A percentile compares a stretch with the other conserved stretches of the same genome.
Conservation (phyloP, 2,888 invertebrate species). For the Drosophila gaucha region DNA sequence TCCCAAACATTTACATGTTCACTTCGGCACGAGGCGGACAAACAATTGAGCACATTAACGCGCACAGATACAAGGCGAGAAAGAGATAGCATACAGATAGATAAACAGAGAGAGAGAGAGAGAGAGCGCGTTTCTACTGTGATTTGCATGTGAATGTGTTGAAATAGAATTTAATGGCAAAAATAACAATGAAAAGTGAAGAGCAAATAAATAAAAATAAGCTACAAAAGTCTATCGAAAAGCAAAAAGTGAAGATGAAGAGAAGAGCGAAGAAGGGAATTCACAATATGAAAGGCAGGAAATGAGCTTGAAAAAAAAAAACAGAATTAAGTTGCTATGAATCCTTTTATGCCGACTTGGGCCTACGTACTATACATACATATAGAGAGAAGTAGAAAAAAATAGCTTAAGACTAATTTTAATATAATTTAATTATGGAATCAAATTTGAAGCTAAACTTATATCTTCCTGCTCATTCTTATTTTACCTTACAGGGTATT, state of each 20-base stretch:
- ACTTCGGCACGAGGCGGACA: constrained; percentile 60
- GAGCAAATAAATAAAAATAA: constrained; percentile 72
- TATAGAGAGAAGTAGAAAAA: not conserved
- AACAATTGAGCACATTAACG: constrained; percentile 80
- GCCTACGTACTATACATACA: not conserved
- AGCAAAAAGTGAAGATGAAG: constrained; percentile 10
- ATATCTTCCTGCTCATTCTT: not conserved
- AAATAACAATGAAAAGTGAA: constrained; percentile 61
- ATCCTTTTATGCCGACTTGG: constrained; percentile 13
- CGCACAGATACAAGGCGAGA: constrained; percentile 40
- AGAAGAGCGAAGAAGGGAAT: not conserved
- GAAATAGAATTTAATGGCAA: constrained; percentile 75
- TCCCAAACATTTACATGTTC: constrained; percentile 57
- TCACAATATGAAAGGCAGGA: not conserved
- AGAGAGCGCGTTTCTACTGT: constrained; percentile 28
- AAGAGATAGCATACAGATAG: too few species aligned
- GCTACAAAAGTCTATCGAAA: constrained; percentile 52
- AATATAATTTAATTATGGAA: not conserved
- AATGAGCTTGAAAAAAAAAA: not conserved
- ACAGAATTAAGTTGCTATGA: constrained; percentile 3
- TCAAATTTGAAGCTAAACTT: too few species aligned
- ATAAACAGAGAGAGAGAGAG: not conserved
- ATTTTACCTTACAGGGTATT: too few species aligned
- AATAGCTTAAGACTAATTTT: too few species aligned
- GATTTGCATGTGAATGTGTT: constrained; percentile 77